Base-by-base conservation (phyloP, 1,140 invertebrate species). In the Stegodyphus mimosarum region DNA sequence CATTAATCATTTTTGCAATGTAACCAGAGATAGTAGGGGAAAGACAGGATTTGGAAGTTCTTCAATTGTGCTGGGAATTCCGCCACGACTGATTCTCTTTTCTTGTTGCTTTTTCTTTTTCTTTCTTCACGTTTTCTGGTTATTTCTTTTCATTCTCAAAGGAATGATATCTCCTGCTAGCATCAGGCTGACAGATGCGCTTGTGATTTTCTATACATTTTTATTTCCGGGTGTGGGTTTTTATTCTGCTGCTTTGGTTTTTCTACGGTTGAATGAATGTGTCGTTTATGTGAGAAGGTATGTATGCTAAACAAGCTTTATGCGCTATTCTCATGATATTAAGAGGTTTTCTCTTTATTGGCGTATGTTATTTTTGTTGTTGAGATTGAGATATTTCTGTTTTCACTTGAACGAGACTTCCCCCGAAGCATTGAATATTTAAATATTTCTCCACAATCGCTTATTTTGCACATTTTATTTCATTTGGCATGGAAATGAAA, bases 1-100 rank as follows among this genome's bases (percentile, higher is more conserved):
- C 53, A 75, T 75, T 75, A 75, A 75, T 75, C 73, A 75, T 75
- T 51, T 75, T 75, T 75, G 53, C 73, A 75, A 75, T 75, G 73
- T 18, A 75, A 75, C 73, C 33, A 15, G 53, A 75, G 73, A 75
- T 60, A 75, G 73, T 13, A 63, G 73, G 55, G 63, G 53, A 49
- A 48, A 51, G 70, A 51, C 49, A 52, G 70, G 70, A 60, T 75
- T 75, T 63, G 73, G 73, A 75, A 75, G 73, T 75, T 75, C 53
- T 63, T 63, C 73, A 75, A 75, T 75, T 75, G 73, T 75, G 73
- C 52, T 63, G 73, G 73, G 73, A 75, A 75, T 75, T 75, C 73
- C 55, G 63, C 52, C 73, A 75, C 55, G 55, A 55, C 73, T 75
- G 55, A 63, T 33, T 33, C 33, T 33, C 33, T 33, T 33, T 33